Evolutionary conservation across 1,140 invertebrate species (phyloP).

Genomic region (Potamilus streckersoni): DNA sequence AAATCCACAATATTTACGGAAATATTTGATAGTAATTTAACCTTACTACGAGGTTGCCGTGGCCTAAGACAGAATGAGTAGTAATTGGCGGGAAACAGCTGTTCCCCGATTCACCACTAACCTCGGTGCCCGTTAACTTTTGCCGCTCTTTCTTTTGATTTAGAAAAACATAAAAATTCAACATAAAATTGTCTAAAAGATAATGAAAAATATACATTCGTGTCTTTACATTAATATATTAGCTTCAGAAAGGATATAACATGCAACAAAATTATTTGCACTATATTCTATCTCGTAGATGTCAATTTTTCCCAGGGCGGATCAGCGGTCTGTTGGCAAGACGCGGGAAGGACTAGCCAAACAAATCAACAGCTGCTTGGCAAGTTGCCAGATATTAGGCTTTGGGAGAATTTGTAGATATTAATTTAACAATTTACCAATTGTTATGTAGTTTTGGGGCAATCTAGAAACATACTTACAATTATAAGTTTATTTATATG

Average conservation of each 20-base stretch:
- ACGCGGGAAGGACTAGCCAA: slow-evolving; percentile 35
- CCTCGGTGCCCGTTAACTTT: slow-evolving; percentile 20
- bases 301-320: slow-evolving; percentile 19
- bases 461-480: not conserved
- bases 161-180: not conserved
- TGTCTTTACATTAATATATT: not conserved
- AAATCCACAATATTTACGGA: slow-evolving; percentile 14
- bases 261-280: not conserved
- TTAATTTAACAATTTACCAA: not conserved
- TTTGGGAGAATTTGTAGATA: slow-evolving; percentile 26
- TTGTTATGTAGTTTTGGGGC: not conserved
- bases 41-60: slow-evolving; percentile 36
- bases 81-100: slow-evolving; percentile 35
- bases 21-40: slow-evolving; percentile 28
- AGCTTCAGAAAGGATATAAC: not conserved
- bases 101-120: slow-evolving; percentile 23
- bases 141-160: not conserved
- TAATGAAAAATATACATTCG: not conserved
- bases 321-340: slow-evolving; percentile 30
- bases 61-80: slow-evolving; percentile 38
- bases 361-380: slow-evolving; percentile 39
- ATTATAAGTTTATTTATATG: too few relatives aligned
- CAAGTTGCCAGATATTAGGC: slow-evolving; percentile 21
- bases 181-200: not conserved
- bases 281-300: slow-evolving; percentile 24